Evolutionary conservation across 2,797 vertebrate species (phyloP).

Genomic region (Hylomyscus alleni): DNA sequence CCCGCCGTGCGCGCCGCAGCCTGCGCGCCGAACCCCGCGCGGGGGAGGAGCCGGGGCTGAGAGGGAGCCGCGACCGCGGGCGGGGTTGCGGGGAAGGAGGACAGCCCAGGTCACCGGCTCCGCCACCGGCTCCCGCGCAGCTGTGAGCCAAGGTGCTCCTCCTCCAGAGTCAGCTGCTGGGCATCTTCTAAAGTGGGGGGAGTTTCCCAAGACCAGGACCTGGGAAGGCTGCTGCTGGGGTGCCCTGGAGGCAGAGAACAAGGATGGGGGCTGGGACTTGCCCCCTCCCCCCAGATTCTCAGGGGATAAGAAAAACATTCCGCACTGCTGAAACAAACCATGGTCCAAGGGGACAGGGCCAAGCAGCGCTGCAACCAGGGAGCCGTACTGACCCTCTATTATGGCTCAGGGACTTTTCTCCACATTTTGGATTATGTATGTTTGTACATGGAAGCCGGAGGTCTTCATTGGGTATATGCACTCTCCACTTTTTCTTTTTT

Average conservation of each 20-base stretch:
- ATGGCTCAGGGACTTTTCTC: neutral
- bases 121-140: neutral
- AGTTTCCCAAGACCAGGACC: neutral
- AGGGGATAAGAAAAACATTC: neutral
- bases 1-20: constrained; percentile 51
- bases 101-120: constrained; percentile 1
- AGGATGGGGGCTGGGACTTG: neutral
- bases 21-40: constrained; percentile 27
- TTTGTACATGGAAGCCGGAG: neutral
- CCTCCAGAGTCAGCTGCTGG: neutral
- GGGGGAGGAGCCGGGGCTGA: constrained; percentile 10
- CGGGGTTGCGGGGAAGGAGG: neutral
- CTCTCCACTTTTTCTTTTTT: neutral
- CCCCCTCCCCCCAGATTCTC: neutral
- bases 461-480: neutral
- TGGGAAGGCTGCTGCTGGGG: neutral
- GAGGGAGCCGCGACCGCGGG: neutral
- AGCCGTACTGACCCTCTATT: neutral
- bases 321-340: too few species aligned
- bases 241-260: neutral
- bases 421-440: neutral
- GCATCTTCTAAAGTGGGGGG: neutral
- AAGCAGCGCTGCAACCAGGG: too few species aligned
- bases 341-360: neutral
- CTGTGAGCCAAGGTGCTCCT: neutral